A percentile compares a stretch with the other conserved stretches of the same genome.
Conservation (phyloP, 2,888 invertebrate genomes). For the Microctonus hyperodae region DNA sequence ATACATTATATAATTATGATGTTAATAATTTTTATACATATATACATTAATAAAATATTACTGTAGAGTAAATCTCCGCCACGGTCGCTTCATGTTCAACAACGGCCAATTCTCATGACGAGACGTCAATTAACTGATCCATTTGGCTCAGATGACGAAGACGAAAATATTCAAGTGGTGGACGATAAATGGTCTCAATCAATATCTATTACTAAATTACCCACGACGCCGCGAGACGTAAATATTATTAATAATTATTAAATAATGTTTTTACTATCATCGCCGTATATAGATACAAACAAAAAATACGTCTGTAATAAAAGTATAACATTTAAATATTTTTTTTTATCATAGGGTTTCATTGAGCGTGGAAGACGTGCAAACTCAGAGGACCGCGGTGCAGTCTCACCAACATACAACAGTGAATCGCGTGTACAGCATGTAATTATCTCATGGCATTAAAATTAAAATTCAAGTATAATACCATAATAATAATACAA, state of each 20-base stretch:
- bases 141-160: slow-evolving; percentile 87
- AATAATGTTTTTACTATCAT: slow-evolving; percentile 3
- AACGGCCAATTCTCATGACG: slow-evolving; percentile 75
- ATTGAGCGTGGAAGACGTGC: slow-evolving; percentile 55
- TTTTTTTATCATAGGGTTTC: slow-evolving; percentile 46
- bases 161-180: slow-evolving; percentile 58
- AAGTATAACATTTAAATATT: neutral
- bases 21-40: slow-evolving; percentile 12
- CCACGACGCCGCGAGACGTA: slow-evolving; percentile 60
- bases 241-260: slow-evolving; percentile 42
- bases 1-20: slow-evolving; percentile 9
- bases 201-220: slow-evolving; percentile 56
- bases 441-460: slow-evolving; percentile 44
- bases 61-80: slow-evolving; percentile 63
- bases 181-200: slow-evolving; percentile 59
- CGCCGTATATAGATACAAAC: neutral
- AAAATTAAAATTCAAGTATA: neutral
- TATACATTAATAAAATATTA: slow-evolving; percentile 9
- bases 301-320: neutral
- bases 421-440: slow-evolving; percentile 57
- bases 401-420: slow-evolving; percentile 52
- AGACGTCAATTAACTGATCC: slow-evolving; percentile 86
- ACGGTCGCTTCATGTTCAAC: slow-evolving; percentile 48
- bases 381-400: slow-evolving; percentile 56
- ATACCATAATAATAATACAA: slow-evolving; percentile 21